Conservation (phyloP, 2,113 vertebrate species). For the Taxidea taxus region DNA sequence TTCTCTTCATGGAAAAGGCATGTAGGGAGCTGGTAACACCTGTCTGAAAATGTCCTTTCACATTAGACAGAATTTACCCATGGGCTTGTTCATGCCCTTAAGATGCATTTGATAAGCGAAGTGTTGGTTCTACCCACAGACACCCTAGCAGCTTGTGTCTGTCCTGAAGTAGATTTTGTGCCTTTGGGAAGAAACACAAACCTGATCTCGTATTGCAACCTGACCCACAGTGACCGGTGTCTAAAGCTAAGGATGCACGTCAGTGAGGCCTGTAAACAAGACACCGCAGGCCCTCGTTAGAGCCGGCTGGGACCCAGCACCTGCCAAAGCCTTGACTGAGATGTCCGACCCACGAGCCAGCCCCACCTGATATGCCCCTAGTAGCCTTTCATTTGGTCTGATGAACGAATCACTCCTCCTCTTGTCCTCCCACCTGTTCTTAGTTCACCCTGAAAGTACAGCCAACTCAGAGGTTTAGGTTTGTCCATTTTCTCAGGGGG, state of each 20-base stretch:
- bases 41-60: neutral
- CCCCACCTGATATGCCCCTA: neutral
- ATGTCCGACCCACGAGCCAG: neutral
- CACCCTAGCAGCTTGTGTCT: neutral
- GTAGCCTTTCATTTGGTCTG: neutral
- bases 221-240: neutral
- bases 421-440: neutral
- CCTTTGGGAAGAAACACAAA: neutral
- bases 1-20: neutral
- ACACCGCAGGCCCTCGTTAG: neutral
- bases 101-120: neutral
- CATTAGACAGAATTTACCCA: neutral
- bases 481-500: neutral
- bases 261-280: conserved; percentile 11
- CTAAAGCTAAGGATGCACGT: neutral
- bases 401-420: neutral
- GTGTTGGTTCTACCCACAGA: neutral
- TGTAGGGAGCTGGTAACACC: neutral
- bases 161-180: neutral
- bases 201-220: neutral
- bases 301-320: neutral
- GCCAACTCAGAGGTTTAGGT: neutral
- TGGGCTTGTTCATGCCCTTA: neutral
- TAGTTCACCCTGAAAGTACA: neutral
- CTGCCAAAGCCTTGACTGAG: neutral